Evolutionary conservation across 2,113 vertebrate species (phyloP), one percentile per base, ranked within the genome.

Genomic region (Todiramphus saurophagus): DNA sequence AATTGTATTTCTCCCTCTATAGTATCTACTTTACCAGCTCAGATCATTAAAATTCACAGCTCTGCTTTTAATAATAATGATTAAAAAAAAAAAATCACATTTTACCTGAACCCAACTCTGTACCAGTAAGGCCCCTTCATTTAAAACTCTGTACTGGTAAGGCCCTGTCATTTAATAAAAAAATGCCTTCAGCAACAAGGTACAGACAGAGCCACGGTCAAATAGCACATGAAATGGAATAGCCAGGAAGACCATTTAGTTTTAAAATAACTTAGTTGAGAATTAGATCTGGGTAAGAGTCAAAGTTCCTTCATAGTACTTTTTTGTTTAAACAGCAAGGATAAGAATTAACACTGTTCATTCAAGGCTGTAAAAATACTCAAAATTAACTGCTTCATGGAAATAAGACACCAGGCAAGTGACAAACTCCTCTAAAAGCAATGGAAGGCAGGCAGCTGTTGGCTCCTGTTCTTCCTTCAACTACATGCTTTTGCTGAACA

Each of bases 271-370:
- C 53, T 68, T 90, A 59, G n/a, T 28, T 78, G 58, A 41, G 83
- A 92, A 87, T 77, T 79, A 50, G 17, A 77, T 73, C 33, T 82
- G 50, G 41, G 2, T 81, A 79, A 66, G 16, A 64, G 16, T 81
- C 33, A 48, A 80, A 80, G 56, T 75, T 90, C 76, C 94, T 96
- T 94, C 92, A 82, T 31, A 37, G 33, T 43, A 17, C 7, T 31
- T 31, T 28, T 72, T 39, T 64, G 77, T 87, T 44, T 28, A 83
- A 35, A 74, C 33, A 64, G 28, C 46, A 64, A 60, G 33, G 46
- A 23, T 75, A 66, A 83, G 75, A 89, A 90, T 75, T 86, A 95
- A 93, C 35, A 96, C 77, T 94, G 83, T 27, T 83, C 33, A 79
- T 82, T 84, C 67, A 79, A 60, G n/a, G 70, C 41, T 92, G 41